These are phyloP conservation scores for Marmota monax DNA, from an alignment of 2,113 vertebrate species.

Conservation along the genomic window DNA sequence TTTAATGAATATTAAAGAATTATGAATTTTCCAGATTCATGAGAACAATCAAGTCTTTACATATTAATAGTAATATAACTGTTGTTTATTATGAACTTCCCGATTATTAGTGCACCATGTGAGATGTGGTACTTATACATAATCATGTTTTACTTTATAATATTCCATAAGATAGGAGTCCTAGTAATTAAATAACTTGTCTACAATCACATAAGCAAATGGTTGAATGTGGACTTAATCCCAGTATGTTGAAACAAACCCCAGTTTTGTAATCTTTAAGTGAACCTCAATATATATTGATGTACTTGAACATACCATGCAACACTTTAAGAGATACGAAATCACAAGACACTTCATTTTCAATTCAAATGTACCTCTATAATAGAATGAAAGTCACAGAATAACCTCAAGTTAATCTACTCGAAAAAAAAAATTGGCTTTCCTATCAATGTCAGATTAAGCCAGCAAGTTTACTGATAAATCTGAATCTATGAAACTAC, in stretches of 20 bases:
- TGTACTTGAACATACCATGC: neutral
- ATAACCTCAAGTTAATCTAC: neutral
- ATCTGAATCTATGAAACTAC: neutral
- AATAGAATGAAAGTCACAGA: neutral
- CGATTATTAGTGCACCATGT: neutral
- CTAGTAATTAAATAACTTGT: neutral
- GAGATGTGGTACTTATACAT: neutral
- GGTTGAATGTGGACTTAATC: neutral
- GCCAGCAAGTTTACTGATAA: neutral
- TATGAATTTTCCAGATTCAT: neutral
- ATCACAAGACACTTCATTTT: neutral
- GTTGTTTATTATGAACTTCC: neutral
- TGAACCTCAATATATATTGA: neutral
- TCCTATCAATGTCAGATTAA: neutral
- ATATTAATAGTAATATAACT: neutral
- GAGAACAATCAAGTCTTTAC: neutral
- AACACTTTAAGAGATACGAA: neutral
- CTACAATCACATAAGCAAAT: neutral
- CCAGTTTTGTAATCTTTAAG: neutral
- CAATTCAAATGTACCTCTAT: conserved; percentile 22
- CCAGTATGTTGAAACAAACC: neutral
- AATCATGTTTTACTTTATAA: neutral
- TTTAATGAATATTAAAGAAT: neutral
- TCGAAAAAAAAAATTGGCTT: neutral
- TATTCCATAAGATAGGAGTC: neutral